Evolutionary conservation across 2,113 vertebrate species (phyloP).

Genomic region (Galbula dea): DNA sequence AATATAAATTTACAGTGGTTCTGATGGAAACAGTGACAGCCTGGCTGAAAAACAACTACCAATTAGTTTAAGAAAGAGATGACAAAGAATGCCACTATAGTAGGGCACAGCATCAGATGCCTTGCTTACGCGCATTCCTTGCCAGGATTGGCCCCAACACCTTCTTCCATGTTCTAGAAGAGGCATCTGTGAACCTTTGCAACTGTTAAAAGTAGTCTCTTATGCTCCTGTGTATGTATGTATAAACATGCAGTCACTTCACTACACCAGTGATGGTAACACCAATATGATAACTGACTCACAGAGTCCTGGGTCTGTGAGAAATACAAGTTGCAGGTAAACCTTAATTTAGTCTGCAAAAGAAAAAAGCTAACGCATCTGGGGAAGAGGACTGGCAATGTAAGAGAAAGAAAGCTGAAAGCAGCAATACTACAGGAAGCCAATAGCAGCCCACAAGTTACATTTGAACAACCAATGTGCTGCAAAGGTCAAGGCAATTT

Average conservation of each 20-base stretch:
- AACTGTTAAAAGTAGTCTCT: neutral
- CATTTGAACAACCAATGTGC: neutral
- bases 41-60: slow-evolving; percentile 12
- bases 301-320: neutral
- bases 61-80: neutral
- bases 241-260: neutral
- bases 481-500: slow-evolving; percentile 31
- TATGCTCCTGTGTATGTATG: neutral
- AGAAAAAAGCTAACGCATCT: slow-evolving; percentile 10
- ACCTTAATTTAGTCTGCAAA: neutral
- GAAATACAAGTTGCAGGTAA: neutral
- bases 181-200: neutral
- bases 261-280: neutral
- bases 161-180: neutral
- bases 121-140: neutral
- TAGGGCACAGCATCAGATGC: neutral
- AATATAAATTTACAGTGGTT: slow-evolving; percentile 19
- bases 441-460: slow-evolving; percentile 3
- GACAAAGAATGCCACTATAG: neutral
- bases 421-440: neutral
- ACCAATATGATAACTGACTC: neutral
- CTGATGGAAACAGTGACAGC: slow-evolving; percentile 6
- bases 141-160: neutral
- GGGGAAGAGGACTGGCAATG: neutral
- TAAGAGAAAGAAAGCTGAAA: slow-evolving; percentile 25